Evolutionary conservation across 2,797 vertebrate species (phyloP).

Genomic region (Premnoplex brunnescens): DNA sequence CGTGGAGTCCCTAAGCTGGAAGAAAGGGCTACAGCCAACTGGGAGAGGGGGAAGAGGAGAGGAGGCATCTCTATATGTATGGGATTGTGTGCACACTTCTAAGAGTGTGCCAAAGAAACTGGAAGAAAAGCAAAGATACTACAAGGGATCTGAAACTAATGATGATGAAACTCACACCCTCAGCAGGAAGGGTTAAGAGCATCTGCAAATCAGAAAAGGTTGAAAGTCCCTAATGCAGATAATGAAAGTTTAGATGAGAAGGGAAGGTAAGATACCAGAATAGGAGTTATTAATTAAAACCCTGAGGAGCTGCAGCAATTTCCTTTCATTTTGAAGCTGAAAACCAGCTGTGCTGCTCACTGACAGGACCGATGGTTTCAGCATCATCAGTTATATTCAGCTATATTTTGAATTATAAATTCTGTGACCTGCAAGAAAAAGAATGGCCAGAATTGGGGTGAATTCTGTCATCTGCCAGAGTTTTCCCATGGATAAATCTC

Average conservation of each 20-base stretch:
- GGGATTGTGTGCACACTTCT: not conserved
- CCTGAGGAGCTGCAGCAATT: conserved; percentile 30
- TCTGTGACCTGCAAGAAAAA: not conserved
- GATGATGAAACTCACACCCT: not conserved
- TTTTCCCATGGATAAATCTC: not conserved
- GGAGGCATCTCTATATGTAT: fast-evolving
- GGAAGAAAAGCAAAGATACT: not conserved
- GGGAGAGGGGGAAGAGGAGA: not conserved
- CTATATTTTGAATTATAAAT: not conserved
- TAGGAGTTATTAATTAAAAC: conserved; percentile 31
- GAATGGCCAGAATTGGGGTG: not conserved
- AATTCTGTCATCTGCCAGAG: not conserved
- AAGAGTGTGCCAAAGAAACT: not conserved
- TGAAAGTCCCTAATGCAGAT: not conserved
- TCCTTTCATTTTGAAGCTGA: conserved; percentile 27
- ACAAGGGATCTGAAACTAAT: not conserved
- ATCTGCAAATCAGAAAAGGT: not conserved
- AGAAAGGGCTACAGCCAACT: not conserved
- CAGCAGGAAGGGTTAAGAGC: not conserved
- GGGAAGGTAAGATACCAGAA: not conserved
- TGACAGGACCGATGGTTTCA: not conserved
- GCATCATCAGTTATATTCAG: not conserved
- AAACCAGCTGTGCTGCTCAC: conserved; percentile 3
- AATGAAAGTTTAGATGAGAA: not conserved
- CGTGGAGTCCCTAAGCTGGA: not conserved